Conservation (phyloP, 2,113 vertebrate genomes). For the Gallinago media region DNA sequence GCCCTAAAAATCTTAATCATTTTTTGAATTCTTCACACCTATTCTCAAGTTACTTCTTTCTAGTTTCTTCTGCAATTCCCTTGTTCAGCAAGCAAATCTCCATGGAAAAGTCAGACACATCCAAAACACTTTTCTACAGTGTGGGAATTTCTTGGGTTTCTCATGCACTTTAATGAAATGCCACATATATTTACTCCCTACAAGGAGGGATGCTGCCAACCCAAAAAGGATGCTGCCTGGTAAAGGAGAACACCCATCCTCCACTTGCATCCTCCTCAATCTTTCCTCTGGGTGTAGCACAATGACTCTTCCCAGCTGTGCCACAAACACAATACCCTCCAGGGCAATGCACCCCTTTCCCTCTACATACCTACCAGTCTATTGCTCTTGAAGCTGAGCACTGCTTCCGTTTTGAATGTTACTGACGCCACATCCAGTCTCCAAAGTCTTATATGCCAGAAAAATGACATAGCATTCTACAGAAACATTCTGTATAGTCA, state of each 20-base stretch:
- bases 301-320: not conserved
- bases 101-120: not conserved
- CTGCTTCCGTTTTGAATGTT: not conserved
- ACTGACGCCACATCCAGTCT: not conserved
- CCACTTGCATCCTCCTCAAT: not conserved
- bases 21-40: not conserved
- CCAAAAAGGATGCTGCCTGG: not conserved
- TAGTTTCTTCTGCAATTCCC: not conserved
- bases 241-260: not conserved
- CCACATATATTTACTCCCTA: not conserved
- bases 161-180: not conserved
- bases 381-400: not conserved
- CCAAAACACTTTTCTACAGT: not conserved
- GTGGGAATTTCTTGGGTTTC: not conserved
- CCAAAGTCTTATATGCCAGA: not conserved
- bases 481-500: not conserved
- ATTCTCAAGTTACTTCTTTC: not conserved
- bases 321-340: not conserved
- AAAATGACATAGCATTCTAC: not conserved
- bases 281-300: not conserved
- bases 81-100: not conserved
- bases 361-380: not conserved
- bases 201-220: too few species aligned
- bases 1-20: not conserved
- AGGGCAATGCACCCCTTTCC: accelerated